Evolutionary conservation across 2,797 vertebrate species (phyloP).

Genomic region (Rhodeus uyekii): DNA sequence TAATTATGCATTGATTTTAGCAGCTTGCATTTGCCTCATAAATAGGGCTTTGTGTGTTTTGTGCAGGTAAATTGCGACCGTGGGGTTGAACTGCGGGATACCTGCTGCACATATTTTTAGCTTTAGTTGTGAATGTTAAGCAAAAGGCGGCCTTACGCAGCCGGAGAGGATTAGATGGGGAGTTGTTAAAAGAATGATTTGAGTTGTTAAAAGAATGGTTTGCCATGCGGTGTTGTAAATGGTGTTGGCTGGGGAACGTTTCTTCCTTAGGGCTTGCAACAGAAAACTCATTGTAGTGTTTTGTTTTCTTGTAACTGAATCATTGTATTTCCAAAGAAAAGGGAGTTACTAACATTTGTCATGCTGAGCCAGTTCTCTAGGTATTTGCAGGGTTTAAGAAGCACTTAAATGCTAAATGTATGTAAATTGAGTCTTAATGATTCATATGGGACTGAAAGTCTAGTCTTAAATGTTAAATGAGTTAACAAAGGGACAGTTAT

Average conservation of each 20-base stretch:
- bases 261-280: not conserved
- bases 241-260: not conserved
- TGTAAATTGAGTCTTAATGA: not conserved
- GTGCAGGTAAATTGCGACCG: not conserved
- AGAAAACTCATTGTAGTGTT: not conserved
- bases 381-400: not conserved
- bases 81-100: not conserved
- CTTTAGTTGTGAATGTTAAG: constrained; percentile 15
- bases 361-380: not conserved
- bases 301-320: constrained; percentile 9
- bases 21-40: not conserved
- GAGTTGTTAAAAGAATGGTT: not conserved
- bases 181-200: not conserved
- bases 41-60: not conserved
- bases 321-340: not conserved
- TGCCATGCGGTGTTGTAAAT: not conserved
- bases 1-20: not conserved
- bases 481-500: not conserved
- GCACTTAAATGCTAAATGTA: not conserved
- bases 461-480: not conserved
- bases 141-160: not conserved
- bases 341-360: not conserved
- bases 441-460: not conserved
- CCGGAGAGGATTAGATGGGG: not conserved
- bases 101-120: constrained; percentile 17